A percentile compares a stretch with the other conserved stretches of the same genome.
Conservation (phyloP, 2,797 vertebrate genomes). For the Lophius americanus region DNA sequence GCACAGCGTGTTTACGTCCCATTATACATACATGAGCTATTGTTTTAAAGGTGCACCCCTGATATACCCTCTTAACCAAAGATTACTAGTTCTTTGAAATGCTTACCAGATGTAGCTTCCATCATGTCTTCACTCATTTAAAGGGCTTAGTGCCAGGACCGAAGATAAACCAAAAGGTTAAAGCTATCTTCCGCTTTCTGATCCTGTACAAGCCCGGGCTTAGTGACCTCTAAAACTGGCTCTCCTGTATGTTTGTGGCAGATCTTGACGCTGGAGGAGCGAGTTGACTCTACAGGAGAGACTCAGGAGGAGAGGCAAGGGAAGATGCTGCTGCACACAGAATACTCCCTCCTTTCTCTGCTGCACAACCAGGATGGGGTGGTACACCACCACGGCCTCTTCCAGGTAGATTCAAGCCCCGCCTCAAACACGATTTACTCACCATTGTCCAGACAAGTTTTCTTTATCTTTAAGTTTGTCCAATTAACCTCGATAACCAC, state of each 20-base stretch:
- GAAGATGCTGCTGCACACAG: slow-evolving; percentile 98
- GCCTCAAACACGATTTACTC: slow-evolving; percentile 9
- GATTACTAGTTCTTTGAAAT: slow-evolving; percentile 6
- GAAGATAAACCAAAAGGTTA: slow-evolving; percentile 18
- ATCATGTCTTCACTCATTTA: slow-evolving; percentile 6
- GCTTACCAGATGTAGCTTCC: slow-evolving; percentile 4
- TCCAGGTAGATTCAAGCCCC: slow-evolving; percentile 85
- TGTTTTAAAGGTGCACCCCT: slow-evolving; percentile 10
- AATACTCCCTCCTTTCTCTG: slow-evolving; percentile 97
- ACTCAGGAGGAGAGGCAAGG: slow-evolving; percentile 98
- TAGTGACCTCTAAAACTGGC: slow-evolving; percentile 51
- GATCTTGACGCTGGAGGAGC: slow-evolving; percentile 98
- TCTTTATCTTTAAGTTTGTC: slow-evolving; percentile 16
- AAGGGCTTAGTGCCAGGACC: slow-evolving; percentile 10
- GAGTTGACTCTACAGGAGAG: slow-evolving; percentile 89
- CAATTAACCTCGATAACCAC: slow-evolving; percentile 15
- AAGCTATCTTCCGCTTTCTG: slow-evolving; percentile 8
- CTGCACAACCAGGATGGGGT: slow-evolving; percentile 98
- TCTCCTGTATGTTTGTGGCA: slow-evolving; percentile 56
- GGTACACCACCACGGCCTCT: slow-evolving; percentile 97
- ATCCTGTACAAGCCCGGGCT: neutral
- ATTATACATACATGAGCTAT: slow-evolving; percentile 5
- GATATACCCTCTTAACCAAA: neutral
- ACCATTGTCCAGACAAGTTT: slow-evolving; percentile 7
- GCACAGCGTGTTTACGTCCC: slow-evolving; percentile 39